Percentiles rank a stretch among this genome's conserved stretches.
phyloP scores from a whole-genome alignment of 2,797 vertebrate genomes.

The Lagorchestes hirsutus region DNA sequence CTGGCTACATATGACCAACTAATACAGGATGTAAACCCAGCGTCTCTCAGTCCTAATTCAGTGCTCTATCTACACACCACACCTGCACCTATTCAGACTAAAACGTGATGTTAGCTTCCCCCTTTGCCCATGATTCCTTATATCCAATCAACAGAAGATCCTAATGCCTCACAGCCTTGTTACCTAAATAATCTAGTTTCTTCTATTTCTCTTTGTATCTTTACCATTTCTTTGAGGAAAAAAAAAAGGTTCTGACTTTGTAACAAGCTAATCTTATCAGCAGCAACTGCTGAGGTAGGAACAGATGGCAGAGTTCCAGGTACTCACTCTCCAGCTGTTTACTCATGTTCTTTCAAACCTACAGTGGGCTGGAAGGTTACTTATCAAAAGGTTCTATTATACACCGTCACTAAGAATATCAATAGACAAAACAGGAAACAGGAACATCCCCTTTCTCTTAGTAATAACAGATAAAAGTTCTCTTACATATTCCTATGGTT shows the following conservation, averaged over 20 bases:
- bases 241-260: slow-evolving; percentile 7
- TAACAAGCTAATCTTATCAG: slow-evolving; percentile 42
- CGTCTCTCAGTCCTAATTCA: background rate
- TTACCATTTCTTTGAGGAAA: background rate
- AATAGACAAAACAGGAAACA: slow-evolving; percentile 14
- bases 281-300: slow-evolving; percentile 51
- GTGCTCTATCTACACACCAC: background rate
- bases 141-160: background rate
- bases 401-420: slow-evolving; percentile 20
- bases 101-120: background rate
- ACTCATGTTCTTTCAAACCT: slow-evolving; percentile 68
- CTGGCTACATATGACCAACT: background rate
- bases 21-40: background rate
- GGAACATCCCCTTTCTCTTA: background rate
- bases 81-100: background rate
- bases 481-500: background rate
- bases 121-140: slow-evolving; percentile 8
- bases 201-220: background rate
- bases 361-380: slow-evolving; percentile 58
- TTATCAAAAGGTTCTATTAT: slow-evolving; percentile 53
- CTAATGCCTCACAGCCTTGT: background rate
- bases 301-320: slow-evolving; percentile 68
- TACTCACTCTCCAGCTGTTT: slow-evolving; percentile 66
- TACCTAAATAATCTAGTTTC: background rate
- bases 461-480: background rate